phyloP scores from a whole-genome alignment of 2,888 invertebrate genomes.

The Sipha maydis region DNA sequence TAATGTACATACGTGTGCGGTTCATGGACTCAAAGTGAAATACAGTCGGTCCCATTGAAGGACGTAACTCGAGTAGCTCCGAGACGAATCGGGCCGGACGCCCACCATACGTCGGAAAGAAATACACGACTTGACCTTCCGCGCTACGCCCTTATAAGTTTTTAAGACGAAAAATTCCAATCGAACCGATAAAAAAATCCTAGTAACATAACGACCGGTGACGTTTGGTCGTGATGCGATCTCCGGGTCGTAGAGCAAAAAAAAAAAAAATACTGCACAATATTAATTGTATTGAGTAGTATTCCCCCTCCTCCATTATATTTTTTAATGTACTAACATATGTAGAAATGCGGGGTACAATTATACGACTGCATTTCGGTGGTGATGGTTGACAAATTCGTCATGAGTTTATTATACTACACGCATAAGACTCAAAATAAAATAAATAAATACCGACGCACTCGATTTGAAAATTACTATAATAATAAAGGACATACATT shows the following conservation, averaged over 20 bases:
- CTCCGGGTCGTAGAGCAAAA: neutral
- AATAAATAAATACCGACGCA: too few relatives aligned
- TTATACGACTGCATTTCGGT: too few relatives aligned
- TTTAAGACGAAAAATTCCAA: slow-evolving; percentile 26
- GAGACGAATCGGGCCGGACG: slow-evolving; percentile 45
- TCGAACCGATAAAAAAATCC: neutral
- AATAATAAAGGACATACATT: too few relatives aligned
- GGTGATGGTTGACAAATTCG: too few relatives aligned
- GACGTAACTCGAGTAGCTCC: slow-evolving; percentile 58
- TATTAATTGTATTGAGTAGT: too few relatives aligned
- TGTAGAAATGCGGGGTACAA: too few relatives aligned
- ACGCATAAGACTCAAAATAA: too few relatives aligned
- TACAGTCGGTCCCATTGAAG: neutral
- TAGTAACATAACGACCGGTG: neutral
- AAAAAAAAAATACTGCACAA: neutral
- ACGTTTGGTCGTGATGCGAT: neutral
- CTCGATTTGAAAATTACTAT: too few relatives aligned
- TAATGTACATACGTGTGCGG: too few relatives aligned
- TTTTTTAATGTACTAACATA: too few relatives aligned
- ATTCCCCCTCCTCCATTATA: too few relatives aligned
- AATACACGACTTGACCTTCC: slow-evolving; percentile 30
- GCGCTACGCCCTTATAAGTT: slow-evolving; percentile 30
- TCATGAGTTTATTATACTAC: too few relatives aligned
- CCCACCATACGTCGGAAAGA: neutral
- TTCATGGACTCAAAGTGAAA: neutral